phyloP scores from a whole-genome alignment of 2,797 vertebrate species.

The Rhodeus uyekii region DNA sequence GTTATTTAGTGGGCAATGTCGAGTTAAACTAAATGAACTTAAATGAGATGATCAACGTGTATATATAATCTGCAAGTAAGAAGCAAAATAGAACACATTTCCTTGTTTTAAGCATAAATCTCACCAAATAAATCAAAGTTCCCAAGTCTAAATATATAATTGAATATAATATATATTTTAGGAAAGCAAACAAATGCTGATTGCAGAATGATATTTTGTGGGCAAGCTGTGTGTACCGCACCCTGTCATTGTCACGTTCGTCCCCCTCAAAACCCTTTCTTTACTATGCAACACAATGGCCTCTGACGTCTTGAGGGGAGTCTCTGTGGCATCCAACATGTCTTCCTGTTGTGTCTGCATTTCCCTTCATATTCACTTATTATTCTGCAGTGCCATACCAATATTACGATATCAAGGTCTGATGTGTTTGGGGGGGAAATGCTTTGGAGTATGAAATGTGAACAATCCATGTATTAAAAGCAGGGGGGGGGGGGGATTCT shows the following conservation, averaged over 20 bases:
- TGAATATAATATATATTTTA: too few species aligned
- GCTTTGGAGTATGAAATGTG: slow-evolving; percentile 33
- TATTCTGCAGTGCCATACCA: slow-evolving; percentile 75
- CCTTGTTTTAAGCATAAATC: not conserved
- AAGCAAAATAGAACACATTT: not conserved
- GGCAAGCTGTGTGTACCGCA: slow-evolving; percentile 61
- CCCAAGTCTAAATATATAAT: too few species aligned
- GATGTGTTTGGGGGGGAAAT: slow-evolving; percentile 30
- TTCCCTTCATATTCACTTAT: slow-evolving; percentile 41
- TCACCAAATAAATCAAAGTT: not conserved
- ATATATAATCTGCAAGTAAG: not conserved
- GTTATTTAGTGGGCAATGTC: not conserved
- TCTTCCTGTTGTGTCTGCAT: slow-evolving; percentile 75
- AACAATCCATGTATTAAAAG: slow-evolving; percentile 30
- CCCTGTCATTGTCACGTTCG: slow-evolving; percentile 53
- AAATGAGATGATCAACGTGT: too few species aligned
- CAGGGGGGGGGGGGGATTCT: not conserved
- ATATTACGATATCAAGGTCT: slow-evolving; percentile 43
- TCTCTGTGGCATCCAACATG: slow-evolving; percentile 76
- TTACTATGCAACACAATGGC: slow-evolving; percentile 91
- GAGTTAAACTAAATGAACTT: not conserved
- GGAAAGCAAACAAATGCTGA: not conserved
- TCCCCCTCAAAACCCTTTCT: slow-evolving; percentile 69
- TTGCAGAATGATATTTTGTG: not conserved
- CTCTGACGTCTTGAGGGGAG: slow-evolving; percentile 63